phyloP scores from a whole-genome alignment of 2,888 invertebrate genomes.

The Timema cristinae region DNA sequence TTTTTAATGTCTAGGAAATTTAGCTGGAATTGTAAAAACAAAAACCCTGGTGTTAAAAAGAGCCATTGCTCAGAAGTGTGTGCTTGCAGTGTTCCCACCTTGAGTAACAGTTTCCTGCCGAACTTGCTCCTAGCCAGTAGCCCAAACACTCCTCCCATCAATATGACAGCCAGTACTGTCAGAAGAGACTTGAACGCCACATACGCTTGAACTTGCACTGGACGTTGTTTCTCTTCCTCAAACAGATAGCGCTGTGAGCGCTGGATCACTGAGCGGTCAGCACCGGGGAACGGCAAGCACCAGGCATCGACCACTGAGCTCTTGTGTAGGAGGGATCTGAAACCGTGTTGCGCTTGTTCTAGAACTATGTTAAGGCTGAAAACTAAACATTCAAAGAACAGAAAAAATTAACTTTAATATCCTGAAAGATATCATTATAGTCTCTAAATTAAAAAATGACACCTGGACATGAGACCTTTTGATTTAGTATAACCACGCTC shows the following conservation, averaged over 20 bases:
- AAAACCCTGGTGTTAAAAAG: too few relatives aligned
- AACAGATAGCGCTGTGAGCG: slow-evolving; percentile 75
- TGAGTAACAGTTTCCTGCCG: slow-evolving; percentile 61
- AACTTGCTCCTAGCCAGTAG: slow-evolving; percentile 57
- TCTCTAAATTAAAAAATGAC: too few relatives aligned
- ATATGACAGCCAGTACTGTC: slow-evolving; percentile 47
- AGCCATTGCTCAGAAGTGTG: too few relatives aligned
- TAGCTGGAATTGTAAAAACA: too few relatives aligned
- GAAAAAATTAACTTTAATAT: too few relatives aligned
- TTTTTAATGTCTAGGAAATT: too few relatives aligned
- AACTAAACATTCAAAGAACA: too few relatives aligned
- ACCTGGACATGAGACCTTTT: too few relatives aligned
- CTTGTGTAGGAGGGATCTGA: slow-evolving; percentile 53
- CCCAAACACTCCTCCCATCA: slow-evolving; percentile 59
- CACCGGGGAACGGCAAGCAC: slow-evolving; percentile 75
- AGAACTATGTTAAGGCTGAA: neutral
- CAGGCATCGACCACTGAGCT: slow-evolving; percentile 48
- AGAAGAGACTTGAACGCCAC: slow-evolving; percentile 55
- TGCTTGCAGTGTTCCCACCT: too few relatives aligned
- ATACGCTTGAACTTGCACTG: slow-evolving; percentile 76
- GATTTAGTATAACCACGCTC: too few relatives aligned
- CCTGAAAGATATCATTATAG: too few relatives aligned
- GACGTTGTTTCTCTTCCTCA: slow-evolving; percentile 64
- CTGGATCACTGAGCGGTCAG: slow-evolving; percentile 77
- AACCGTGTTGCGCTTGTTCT: slow-evolving; percentile 26